phyloP scores from a whole-genome alignment of 2,113 vertebrate genomes.

The Lichenostomus cassidix region DNA sequence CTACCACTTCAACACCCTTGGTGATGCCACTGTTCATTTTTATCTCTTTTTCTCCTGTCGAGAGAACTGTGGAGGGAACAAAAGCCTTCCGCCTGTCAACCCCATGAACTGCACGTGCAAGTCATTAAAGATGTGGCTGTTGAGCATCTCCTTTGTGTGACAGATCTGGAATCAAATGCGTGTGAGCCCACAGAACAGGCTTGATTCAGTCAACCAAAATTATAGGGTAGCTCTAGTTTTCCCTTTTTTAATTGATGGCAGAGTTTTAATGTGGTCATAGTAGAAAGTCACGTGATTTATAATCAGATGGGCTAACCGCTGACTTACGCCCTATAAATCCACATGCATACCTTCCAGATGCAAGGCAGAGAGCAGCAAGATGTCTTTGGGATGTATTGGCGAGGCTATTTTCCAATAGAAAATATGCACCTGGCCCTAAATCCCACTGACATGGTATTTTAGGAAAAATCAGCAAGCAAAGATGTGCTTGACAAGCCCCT shows the following conservation, averaged over 20 bases:
- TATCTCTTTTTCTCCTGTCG: background rate
- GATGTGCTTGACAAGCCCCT: conserved; percentile 11
- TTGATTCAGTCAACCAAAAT: conserved; percentile 49
- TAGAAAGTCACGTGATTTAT: conserved; percentile 41
- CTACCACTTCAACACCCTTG: background rate
- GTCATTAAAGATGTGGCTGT: conserved; percentile 52
- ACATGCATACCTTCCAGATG: conserved; percentile 56
- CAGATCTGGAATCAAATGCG: background rate
- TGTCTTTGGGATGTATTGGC: conserved; percentile 23
- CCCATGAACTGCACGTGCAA: background rate
- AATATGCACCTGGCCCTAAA: background rate
- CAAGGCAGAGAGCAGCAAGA: conserved; percentile 5
- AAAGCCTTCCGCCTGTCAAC: background rate
- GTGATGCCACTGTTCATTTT: background rate
- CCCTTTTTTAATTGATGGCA: background rate
- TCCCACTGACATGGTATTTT: background rate
- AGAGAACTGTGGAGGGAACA: background rate
- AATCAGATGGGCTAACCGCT: conserved; percentile 19
- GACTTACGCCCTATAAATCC: conserved; percentile 35
- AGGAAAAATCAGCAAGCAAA: conserved; percentile 18
- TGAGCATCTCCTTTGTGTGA: conserved; percentile 16
- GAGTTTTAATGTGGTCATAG: conserved; percentile 65
- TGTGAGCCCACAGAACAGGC: background rate
- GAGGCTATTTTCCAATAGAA: background rate
- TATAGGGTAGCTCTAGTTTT: conserved; percentile 34